These are phyloP conservation scores for Nemoura dubitans DNA, from an alignment of 2,888 invertebrate species.

Conservation along the genomic window DNA sequence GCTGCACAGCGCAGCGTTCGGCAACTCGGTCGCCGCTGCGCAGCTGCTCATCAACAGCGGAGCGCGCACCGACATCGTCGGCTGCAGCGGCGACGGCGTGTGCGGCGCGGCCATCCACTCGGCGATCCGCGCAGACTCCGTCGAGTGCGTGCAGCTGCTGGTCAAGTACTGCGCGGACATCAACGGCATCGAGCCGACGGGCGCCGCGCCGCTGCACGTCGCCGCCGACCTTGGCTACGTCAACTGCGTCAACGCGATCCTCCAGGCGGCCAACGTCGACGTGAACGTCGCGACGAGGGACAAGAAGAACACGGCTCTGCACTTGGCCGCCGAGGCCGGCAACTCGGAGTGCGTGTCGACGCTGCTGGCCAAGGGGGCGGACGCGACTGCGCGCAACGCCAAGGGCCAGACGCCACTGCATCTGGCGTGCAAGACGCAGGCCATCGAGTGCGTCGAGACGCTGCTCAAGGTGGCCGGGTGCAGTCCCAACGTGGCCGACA, in stretches of 20 bases:
- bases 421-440: slow-evolving; percentile 61
- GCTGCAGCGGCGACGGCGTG: slow-evolving; percentile 50
- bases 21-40: slow-evolving; percentile 60
- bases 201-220: slow-evolving; percentile 82
- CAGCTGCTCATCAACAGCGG: slow-evolving; percentile 60
- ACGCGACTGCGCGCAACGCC: slow-evolving; percentile 58
- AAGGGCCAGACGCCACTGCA: slow-evolving; percentile 64
- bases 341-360: slow-evolving; percentile 58
- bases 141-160: slow-evolving; percentile 80
- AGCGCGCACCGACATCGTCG: slow-evolving; percentile 58
- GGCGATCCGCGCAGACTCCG: slow-evolving; percentile 83
- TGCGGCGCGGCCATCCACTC: slow-evolving; percentile 81
- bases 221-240: slow-evolving; percentile 82
- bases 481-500: slow-evolving; percentile 59
- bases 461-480: slow-evolving; percentile 56
- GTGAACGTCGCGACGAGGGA: slow-evolving; percentile 65
- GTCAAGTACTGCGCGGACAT: slow-evolving; percentile 79
- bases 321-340: slow-evolving; percentile 61
- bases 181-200: slow-evolving; percentile 75
- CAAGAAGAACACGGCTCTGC: slow-evolving; percentile 52
- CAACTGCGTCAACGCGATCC: slow-evolving; percentile 77
- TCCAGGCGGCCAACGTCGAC: slow-evolving; percentile 77
- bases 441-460: slow-evolving; percentile 57
- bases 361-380: slow-evolving; percentile 56
- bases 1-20: slow-evolving; percentile 64